phyloP scores from a whole-genome alignment of 2,113 vertebrate genomes.

The Rutilus rutilus region DNA sequence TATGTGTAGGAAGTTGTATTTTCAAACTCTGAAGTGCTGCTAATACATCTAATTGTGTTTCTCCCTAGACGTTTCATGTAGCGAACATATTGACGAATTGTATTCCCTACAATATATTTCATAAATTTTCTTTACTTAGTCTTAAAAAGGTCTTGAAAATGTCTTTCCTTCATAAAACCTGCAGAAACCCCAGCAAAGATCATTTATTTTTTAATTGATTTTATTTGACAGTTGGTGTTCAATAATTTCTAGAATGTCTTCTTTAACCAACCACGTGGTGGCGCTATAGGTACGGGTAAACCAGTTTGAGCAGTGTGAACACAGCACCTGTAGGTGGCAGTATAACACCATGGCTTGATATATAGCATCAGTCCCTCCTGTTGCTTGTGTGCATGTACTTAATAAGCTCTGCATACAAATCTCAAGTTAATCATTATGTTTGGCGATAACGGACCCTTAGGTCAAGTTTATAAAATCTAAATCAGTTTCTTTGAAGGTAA shows the following conservation, averaged over 20 bases:
- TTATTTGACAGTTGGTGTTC: not conserved
- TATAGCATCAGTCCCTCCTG: not conserved
- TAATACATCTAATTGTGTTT: too few relatives aligned
- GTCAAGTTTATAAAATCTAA: not conserved
- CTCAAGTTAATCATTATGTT: not conserved
- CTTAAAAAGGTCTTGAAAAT: too few relatives aligned
- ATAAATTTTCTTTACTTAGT: too few relatives aligned
- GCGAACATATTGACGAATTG: too few relatives aligned
- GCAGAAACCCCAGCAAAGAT: too few relatives aligned
- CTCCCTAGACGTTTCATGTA: too few relatives aligned
- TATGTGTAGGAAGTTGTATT: too few relatives aligned
- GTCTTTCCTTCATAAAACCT: too few relatives aligned
- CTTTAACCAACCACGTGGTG: slow-evolving; percentile 59
- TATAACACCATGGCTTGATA: slow-evolving; percentile 35
- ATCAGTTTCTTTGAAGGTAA: not conserved
- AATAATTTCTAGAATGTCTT: not conserved
- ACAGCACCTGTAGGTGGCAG: slow-evolving; percentile 60
- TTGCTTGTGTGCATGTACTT: not conserved
- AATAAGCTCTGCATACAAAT: not conserved
- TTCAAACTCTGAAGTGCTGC: too few relatives aligned
- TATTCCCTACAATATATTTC: too few relatives aligned
- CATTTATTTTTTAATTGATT: too few relatives aligned
- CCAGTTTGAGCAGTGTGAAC: slow-evolving; percentile 2
- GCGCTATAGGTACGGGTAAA: slow-evolving; percentile 25
- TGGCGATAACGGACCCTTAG: not conserved